A percentile compares a stretch with the other conserved stretches of the same genome.
phyloP scores from a whole-genome alignment of 2,888 invertebrate genomes.

The Athetis lepigone region DNA sequence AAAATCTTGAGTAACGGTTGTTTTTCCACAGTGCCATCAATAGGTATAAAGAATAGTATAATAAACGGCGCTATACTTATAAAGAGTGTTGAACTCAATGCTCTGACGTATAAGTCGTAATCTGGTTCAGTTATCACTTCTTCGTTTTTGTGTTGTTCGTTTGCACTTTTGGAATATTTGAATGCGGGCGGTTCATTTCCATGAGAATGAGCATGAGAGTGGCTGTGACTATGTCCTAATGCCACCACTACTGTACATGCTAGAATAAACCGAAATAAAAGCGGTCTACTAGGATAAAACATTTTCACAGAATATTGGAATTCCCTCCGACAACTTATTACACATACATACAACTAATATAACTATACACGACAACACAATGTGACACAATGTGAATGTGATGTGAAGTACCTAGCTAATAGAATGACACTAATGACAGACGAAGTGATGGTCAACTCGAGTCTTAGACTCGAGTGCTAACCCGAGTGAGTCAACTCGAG shows the following conservation, averaged over 20 bases:
- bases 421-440: neutral
- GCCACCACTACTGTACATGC: slow-evolving; percentile 66
- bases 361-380: slow-evolving; percentile 12
- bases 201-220: slow-evolving; percentile 85
- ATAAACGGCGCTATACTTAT: slow-evolving; percentile 99
- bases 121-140: slow-evolving; percentile 75
- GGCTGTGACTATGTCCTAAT: slow-evolving; percentile 81
- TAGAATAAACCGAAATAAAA: slow-evolving; percentile 66
- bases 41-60: slow-evolving; percentile 97
- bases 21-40: slow-evolving; percentile 96
- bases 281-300: slow-evolving; percentile 65
- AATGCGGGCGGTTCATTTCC: slow-evolving; percentile 92
- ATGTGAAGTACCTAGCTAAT: no score
- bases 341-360: slow-evolving; percentile 32
- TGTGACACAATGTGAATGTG: slow-evolving; percentile 27
- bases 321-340: slow-evolving; percentile 27
- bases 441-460: no score
- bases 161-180: slow-evolving; percentile 95
- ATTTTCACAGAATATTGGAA: slow-evolving; percentile 56
- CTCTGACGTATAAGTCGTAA: slow-evolving; percentile 93
- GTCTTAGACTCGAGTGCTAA: no score
- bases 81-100: slow-evolving; percentile 96
- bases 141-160: slow-evolving; percentile 88
- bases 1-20: slow-evolving; percentile 97
- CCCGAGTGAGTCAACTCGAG: no score